phyloP scores from a whole-genome alignment of 2,888 invertebrate genomes.

The Drosophila mulleri region DNA sequence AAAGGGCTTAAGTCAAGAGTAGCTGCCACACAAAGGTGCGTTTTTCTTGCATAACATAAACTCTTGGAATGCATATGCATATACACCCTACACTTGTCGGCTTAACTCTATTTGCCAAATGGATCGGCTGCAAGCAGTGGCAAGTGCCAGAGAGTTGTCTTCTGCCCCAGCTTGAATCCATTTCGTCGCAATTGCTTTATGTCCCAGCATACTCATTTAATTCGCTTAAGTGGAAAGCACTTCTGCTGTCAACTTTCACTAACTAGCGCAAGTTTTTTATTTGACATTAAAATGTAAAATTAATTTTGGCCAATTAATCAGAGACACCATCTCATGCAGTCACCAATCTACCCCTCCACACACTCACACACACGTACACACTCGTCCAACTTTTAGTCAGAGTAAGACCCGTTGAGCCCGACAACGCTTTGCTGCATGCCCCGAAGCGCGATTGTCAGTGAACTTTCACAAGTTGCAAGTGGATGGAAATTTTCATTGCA shows the following conservation, averaged over 20 bases:
- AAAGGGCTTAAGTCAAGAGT: too few species aligned
- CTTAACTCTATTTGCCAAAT: background rate
- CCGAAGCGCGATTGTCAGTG: conserved; percentile 54
- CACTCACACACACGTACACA: conserved; percentile 3
- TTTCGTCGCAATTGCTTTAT: background rate
- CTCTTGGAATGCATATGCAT: too few species aligned
- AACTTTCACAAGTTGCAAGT: conserved; percentile 65
- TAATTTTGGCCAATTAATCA: conserved; percentile 75
- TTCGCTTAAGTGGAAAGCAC: conserved; percentile 37
- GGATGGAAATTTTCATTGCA: conserved; percentile 75
- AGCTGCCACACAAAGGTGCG: too few species aligned
- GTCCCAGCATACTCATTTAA: conserved; percentile 21
- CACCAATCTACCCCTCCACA: too few species aligned
- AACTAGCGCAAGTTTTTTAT: conserved; percentile 53
- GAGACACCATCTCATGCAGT: conserved; percentile 34
- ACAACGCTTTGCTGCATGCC: conserved; percentile 6
- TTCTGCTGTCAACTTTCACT: conserved; percentile 41
- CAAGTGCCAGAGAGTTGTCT: background rate
- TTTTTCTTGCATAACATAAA: too few species aligned
- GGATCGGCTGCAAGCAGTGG: background rate
- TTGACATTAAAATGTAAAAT: conserved; percentile 68
- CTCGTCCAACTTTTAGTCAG: conserved; percentile 13
- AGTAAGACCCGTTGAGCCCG: conserved; percentile 1
- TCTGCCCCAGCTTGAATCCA: background rate
- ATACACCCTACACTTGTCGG: too few species aligned